Base-by-base conservation (phyloP, 1,140 invertebrate genomes). In the Vollenhovia emeryi region DNA sequence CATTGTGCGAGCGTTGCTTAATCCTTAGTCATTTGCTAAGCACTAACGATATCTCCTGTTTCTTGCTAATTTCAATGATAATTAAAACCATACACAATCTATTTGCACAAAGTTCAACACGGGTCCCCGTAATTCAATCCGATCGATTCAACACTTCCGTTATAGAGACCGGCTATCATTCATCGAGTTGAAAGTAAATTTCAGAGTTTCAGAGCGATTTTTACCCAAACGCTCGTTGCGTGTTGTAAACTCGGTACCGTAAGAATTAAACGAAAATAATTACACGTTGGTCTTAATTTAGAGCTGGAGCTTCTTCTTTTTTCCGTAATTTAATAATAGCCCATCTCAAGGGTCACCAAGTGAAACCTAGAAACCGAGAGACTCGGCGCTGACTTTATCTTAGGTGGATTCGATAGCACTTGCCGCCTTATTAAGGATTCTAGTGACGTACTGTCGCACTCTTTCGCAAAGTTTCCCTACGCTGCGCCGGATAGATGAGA, bases 371-470 rank as follows among this genome's bases (percentile, higher is more conserved):
- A 15, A 33, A 57, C 6, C 21, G 33, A 43, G 78, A 15, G 33
- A 43, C 48, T n/a, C 33, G 0, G 3, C 6, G 2, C 15, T n/a
- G 50, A 71, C 50, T 73, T 55, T 57, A 69, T 69, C 64, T n/a
- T 73, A 57, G 24, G 40, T 43, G 24, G 52, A 52, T 82, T 68
- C 36, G 66, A 71, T 55, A 48, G 66, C 33, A 27, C n/a, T 24
- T 33, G 21, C 21, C 8, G 33, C 21, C 74, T 85, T 50, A 55
- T 88, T 87, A 87, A 55, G 57, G 33, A 88, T 88, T 88, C 87
- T 11, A 43, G 13, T 33, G 50, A 79, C 86, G 64, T 84, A 21
- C n/a, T 84, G 52, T 66, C 27, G 27, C 36, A 57, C 8, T 64
- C 30, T 48, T 55, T 69, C 64, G 48, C 27, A 27, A 83, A 64